These are phyloP conservation scores for Cotesia chilonis DNA, from an alignment of 1,140 invertebrate genomes.

Conservation along the genomic window DNA sequence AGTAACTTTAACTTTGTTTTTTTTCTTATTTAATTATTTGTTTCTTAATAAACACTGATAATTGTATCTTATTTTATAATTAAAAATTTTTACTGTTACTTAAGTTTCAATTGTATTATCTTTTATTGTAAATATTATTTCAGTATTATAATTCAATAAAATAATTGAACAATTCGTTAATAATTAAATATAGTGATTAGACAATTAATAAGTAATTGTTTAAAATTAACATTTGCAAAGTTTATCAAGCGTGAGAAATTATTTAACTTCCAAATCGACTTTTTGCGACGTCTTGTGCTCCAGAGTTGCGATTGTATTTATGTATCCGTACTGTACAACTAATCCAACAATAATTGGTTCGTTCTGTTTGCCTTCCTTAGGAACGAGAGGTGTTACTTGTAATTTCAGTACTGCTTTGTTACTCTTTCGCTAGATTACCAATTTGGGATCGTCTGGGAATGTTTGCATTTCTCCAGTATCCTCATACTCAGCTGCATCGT, in stretches of 20 bases:
- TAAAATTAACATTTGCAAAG: conserved; percentile 53
- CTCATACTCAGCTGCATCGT: conserved; percentile 84
- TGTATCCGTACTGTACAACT: conserved; percentile 82
- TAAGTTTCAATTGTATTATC: too few species aligned
- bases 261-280: conserved; percentile 68
- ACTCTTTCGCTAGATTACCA: conserved; percentile 85
- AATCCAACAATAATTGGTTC: conserved; percentile 71
- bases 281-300: conserved; percentile 74
- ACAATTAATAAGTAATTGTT: not conserved
- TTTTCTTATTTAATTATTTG: too few species aligned
- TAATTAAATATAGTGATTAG: too few species aligned
- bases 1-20: too few species aligned
- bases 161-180: too few species aligned
- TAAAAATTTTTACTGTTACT: too few species aligned
- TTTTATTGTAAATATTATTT: too few species aligned
- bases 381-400: conserved; percentile 65
- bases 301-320: conserved; percentile 78
- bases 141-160: too few species aligned
- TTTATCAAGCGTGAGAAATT: conserved; percentile 68
- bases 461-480: too few species aligned
- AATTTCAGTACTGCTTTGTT: conserved; percentile 82
- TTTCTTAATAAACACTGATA: too few species aligned
- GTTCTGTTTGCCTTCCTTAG: conserved; percentile 60
- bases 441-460: conserved; percentile 33
- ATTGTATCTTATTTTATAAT: too few species aligned